Base-by-base conservation (phyloP, 2,113 vertebrate species). In the Zosterops japonicus region DNA sequence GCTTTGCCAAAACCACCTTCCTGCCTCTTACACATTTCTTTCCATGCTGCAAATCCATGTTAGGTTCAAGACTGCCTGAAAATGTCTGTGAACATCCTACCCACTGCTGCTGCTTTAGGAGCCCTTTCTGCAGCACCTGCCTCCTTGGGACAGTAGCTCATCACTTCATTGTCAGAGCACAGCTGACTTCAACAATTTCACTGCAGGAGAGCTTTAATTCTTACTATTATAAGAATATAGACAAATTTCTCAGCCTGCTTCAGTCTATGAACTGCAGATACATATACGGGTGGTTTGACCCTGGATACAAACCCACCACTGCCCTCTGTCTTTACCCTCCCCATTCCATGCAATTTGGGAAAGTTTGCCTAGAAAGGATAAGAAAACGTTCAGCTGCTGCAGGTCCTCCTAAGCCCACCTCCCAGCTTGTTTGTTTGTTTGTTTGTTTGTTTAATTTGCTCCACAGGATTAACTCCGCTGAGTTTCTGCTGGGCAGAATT, bases 361-460 rank as follows among this genome's bases (percentile, higher is more conserved):
- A 74, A 12, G 16, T 44, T 85, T 90, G 46, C 64, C 63, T 56
- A 28, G 79, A 76, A 94, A n/a, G 25, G 36, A 11, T 63, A 82
- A 57, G 28, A 70, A 18, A 87, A 70, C 4, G 3, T 44, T 92
- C 70, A 36, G 39, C n/a, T 75, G 75, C 75, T 60, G 61, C 70
- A 69, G 24, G 5, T 61, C 15, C 35, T 35, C 25, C 57, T n/a
- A 35, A 24, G 35, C 49, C 31, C 78, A 65, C 23, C 35, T 36
- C 57, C n/a, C 17, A 15, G 64, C 5, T 52, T 59, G 56, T 81
- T 91, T 60, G 11, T 41, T 70, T 60, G 11, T 41, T 70, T 89
- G 29, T 65, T 70, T 89, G 29, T 67, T 60, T 85, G 70, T 85
- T 93, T 94, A 42, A 86, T 83, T 93, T 92, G 33, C 67, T 76